Conservation (phyloP, 2,113 vertebrate genomes). For the Aramus guarauna region DNA sequence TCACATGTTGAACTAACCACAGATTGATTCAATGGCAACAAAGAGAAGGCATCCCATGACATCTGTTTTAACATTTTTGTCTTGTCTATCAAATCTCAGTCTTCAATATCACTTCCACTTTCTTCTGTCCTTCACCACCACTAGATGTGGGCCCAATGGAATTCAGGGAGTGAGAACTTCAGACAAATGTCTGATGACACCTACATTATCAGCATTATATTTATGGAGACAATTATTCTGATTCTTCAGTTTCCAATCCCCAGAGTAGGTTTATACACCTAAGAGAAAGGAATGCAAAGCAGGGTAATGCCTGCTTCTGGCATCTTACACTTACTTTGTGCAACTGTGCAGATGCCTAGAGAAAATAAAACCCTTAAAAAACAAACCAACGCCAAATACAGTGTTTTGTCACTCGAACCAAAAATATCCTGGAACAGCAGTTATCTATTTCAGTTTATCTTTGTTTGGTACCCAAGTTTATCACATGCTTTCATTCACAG, state of each 20-base stretch:
- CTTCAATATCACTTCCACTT: background rate
- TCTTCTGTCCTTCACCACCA: background rate
- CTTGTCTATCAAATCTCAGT: background rate
- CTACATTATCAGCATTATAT: background rate
- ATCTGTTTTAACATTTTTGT: background rate
- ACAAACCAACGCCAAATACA: background rate
- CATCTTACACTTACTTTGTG: background rate
- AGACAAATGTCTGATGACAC: background rate
- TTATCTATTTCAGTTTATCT: background rate
- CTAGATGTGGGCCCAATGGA: background rate
- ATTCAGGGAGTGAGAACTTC: background rate
- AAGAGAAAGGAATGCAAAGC: background rate
- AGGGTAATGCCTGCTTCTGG: background rate
- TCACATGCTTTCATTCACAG: background rate
- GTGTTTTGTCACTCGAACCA: background rate
- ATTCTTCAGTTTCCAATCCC: background rate
- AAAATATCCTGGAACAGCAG: background rate
- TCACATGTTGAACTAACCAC: background rate
- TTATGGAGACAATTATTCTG: background rate
- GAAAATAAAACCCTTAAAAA: background rate
- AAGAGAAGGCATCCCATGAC: background rate
- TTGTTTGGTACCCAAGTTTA: background rate
- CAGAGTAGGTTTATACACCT: background rate
- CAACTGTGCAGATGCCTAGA: background rate
- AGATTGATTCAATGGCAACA: background rate